A percentile compares a stretch with the other conserved stretches of the same genome.
phyloP scores from a whole-genome alignment of 2,797 vertebrate genomes.

The Paratrypauchen microcephalus region DNA sequence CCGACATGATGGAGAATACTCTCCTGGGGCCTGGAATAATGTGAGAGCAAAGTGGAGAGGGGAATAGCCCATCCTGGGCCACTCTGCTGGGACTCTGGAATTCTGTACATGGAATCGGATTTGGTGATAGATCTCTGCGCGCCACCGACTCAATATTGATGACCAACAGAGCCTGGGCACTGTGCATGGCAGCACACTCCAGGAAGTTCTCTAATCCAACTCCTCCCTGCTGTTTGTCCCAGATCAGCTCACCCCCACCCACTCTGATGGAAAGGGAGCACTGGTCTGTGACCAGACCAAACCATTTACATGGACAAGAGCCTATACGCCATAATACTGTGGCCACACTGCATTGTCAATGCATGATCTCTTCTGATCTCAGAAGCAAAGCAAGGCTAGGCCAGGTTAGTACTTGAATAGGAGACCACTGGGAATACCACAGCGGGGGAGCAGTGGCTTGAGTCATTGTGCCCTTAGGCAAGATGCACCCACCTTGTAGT shows the following conservation, averaged over 20 bases:
- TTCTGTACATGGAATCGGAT: slow-evolving; percentile 65
- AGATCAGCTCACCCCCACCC: slow-evolving; percentile 55
- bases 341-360: no score
- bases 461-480: no score
- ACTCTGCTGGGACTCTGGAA: slow-evolving; percentile 69
- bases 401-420: no score
- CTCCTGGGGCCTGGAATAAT: slow-evolving; percentile 78
- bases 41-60: slow-evolving; percentile 68
- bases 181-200: slow-evolving; percentile 42
- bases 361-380: no score
- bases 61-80: slow-evolving; percentile 42
- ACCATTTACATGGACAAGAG: slow-evolving; percentile 48
- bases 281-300: slow-evolving; percentile 57
- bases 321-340: background rate
- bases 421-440: no score
- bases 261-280: slow-evolving; percentile 39
- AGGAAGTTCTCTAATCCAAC: slow-evolving; percentile 74
- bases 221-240: slow-evolving; percentile 75
- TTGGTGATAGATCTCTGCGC: slow-evolving; percentile 73
- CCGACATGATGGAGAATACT: slow-evolving; percentile 78
- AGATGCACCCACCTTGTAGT: no score
- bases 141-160: slow-evolving; percentile 66
- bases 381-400: no score
- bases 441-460: no score
- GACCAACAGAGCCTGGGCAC: slow-evolving; percentile 74